Evolutionary conservation across 2,113 vertebrate genomes (phyloP), one percentile per base, ranked within the genome.

Genomic region (Scartelaos histophorus): DNA sequence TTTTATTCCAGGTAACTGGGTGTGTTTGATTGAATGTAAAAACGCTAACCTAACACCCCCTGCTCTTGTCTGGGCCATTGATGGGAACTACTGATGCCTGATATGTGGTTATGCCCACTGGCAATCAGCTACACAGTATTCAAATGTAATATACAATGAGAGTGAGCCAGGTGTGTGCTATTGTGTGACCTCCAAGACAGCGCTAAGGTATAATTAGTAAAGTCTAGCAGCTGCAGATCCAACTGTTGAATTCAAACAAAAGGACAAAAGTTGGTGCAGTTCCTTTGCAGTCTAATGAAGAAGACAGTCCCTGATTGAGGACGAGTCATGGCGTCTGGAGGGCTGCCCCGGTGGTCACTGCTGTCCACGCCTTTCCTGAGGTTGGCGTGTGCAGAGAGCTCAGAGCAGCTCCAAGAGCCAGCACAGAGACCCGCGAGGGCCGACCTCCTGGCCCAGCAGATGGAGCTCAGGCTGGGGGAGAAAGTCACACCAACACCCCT

Each of bases 391-490:
- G 85, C 76, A 60, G 13, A 81, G 13, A 82, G 82, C 88, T 73
- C 88, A 53, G 83, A 7, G 54, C 75, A 86, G 80, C 87, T 85
- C 82, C 83, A 76, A 86, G 82, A 92, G 89, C 90, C 89, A 90
- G 83, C 58, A 81, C 57, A 71, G 76, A 46, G 60, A 80, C 85
- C 91, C 90, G 10, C 62, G 88, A 90, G 89, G 79, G 80, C 65
- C 85, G 88, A 91, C 90, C 91, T 85, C 64, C 54, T 85, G 89
- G 81, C 89, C 91, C 90, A 75, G 90, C 91, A 92, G 91, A 92
- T 92, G 91, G 91, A 91, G 91, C 90, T 86, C 89, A 89, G 90
- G 86, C 89, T 92, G 90, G 88, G 85, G 83, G 89, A 91, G 89
- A 91, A 91, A 92, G 91, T 90, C 91, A 91, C 91, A 91, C 82